Evolutionary conservation across 2,888 invertebrate species (phyloP), one percentile per base, ranked within the genome.

Genomic region (Oxytorus armatus): DNA sequence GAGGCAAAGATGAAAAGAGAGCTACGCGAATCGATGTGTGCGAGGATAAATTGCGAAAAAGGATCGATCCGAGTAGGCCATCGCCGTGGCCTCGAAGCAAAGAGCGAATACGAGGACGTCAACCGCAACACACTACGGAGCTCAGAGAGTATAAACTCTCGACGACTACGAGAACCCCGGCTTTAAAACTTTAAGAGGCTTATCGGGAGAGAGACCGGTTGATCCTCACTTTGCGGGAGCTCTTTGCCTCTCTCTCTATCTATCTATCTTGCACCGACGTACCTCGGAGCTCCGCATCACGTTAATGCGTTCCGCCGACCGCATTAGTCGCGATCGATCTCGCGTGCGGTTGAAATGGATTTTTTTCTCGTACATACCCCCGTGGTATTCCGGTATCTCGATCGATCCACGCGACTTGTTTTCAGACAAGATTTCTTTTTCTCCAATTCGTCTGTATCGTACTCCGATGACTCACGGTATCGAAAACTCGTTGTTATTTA

Each of bases 121-220:
- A 70, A 77, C 77, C 77, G 77, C 77, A 70, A 65, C 44, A 70
- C 29, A 59, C n/a, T 47, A 25, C 23, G 53, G 8, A 57, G 8
- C 23, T 0, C 2, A 14, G 16, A 11, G 57, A 69, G 33, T 29
- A 16, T n/a, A 47, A 53, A 69, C n/a, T 29, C 18, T 16, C 77
- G 49, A 33, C 69, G 77, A 78, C 69, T 55, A 69, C 61, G 44
- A 69, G 74, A 79, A 44, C 42, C n/a, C 61, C 72, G 75, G 77
- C 82, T 82, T 82, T 79, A 80, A 80, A 77, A 80, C 80, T 79
- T 82, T 78, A 82, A 80, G 80, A 77, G 73, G 77, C 68, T 77
- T 78, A 80, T 83, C 76, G 66, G 44, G 73, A 39, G 47, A 79
- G 70, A 49, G 69, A 65, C 74, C 75, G 74, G 65, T 79, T 75